phyloP scores from a whole-genome alignment of 1,140 invertebrate species.

The Triops cancriformis region DNA sequence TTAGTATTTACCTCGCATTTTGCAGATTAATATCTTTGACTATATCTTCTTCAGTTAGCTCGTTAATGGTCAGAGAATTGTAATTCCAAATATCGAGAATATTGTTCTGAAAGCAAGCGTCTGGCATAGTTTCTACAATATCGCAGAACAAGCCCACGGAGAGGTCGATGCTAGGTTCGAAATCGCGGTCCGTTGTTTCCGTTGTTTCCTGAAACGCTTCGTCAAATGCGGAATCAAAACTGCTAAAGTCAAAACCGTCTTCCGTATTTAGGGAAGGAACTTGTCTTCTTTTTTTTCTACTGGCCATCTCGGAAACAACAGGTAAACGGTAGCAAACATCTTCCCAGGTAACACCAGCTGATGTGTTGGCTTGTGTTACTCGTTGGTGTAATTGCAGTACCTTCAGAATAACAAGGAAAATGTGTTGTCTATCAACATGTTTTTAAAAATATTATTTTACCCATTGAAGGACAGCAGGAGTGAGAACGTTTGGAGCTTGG shows the following conservation, averaged over 20 bases:
- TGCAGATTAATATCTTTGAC: conserved; percentile 50
- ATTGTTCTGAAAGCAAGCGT: conserved; percentile 52
- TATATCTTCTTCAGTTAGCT: conserved; percentile 52
- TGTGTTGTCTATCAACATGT: conserved; percentile 1
- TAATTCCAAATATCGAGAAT: conserved; percentile 62
- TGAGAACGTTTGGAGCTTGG: conserved; percentile 55
- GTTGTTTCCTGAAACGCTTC: conserved; percentile 26
- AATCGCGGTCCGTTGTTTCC: conserved; percentile 18
- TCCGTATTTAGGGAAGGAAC: conserved; percentile 32
- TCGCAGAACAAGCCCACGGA: conserved; percentile 48
- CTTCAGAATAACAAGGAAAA: conserved; percentile 18
- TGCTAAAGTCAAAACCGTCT: conserved; percentile 21
- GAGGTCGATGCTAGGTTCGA: conserved; percentile 47
- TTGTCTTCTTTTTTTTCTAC: conserved; percentile 28
- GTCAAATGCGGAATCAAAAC: conserved; percentile 26
- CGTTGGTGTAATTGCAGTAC: conserved; percentile 30
- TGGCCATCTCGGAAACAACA: conserved; percentile 28
- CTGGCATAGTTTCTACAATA: conserved; percentile 47
- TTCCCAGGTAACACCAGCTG: conserved; percentile 41
- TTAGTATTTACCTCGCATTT: conserved; percentile 39
- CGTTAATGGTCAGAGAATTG: conserved; percentile 45
- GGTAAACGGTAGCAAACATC: conserved; percentile 48
- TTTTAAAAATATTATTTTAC: conserved; percentile 34
- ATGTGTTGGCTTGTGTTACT: conserved; percentile 26
- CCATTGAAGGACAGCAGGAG: conserved; percentile 44